These are phyloP conservation scores for Oscheius sp. DNA, from an alignment of 2,888 invertebrate species.

Conservation along the genomic window DNA sequence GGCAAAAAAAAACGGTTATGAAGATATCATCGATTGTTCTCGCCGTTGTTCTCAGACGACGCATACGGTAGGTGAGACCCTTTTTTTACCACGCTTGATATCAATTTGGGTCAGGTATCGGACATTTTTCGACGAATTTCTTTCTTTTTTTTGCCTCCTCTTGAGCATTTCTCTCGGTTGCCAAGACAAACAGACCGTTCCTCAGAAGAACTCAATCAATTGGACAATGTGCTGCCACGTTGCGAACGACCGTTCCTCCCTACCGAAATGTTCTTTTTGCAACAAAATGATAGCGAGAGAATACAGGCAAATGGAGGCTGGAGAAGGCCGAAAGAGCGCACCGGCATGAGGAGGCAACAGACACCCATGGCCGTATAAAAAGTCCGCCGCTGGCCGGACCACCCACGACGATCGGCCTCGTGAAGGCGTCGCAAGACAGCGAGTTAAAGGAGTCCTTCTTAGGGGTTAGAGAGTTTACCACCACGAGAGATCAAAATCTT, in stretches of 20 bases:
- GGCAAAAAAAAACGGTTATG: too few relatives aligned
- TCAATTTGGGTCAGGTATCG: not conserved
- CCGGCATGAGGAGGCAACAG: not conserved
- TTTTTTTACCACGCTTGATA: too few relatives aligned
- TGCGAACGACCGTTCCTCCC: constrained; percentile 24
- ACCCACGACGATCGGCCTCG: constrained; percentile 22
- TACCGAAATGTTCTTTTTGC: constrained; percentile 2
- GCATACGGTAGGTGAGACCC: too few relatives aligned
- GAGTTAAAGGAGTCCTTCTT: too few relatives aligned
- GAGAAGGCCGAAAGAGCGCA: not conserved
- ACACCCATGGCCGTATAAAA: constrained; percentile 9
- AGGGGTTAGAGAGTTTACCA: too few relatives aligned
- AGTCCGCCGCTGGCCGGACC: constrained; percentile 24
- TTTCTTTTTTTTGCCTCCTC: not conserved
- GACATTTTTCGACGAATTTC: not conserved
- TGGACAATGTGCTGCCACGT: constrained; percentile 4
- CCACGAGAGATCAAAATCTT: not conserved
- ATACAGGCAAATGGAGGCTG: constrained; percentile 7
- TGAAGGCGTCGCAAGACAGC: not conserved
- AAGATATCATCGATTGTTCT: too few relatives aligned
- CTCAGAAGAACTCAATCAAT: not conserved
- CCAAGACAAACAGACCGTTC: too few relatives aligned
- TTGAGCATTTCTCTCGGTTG: too few relatives aligned
- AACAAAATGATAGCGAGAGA: constrained; percentile 26
- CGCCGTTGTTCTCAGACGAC: too few relatives aligned